These are phyloP conservation scores for Serranochromis macrocephalus DNA, from an alignment of 2,113 vertebrate genomes.

Conservation along the genomic window DNA sequence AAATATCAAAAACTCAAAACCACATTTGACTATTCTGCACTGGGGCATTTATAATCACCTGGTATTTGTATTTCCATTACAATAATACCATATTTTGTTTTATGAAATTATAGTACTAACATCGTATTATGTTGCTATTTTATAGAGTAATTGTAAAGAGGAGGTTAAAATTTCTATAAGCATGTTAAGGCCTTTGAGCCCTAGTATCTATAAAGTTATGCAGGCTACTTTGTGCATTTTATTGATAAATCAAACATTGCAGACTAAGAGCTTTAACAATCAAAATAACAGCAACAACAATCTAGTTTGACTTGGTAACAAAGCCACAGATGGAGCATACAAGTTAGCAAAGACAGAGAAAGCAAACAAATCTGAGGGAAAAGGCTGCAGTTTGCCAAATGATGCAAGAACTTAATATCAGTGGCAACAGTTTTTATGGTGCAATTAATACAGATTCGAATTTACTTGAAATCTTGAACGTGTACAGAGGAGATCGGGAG, in stretches of 20 bases:
- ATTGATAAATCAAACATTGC: not conserved
- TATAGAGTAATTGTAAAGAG: not conserved
- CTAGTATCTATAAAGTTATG: not conserved
- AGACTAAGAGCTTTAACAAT: not conserved
- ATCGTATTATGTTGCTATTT: not conserved
- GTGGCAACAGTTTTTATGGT: not conserved
- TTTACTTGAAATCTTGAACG: not conserved
- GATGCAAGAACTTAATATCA: not conserved
- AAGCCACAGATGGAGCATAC: not conserved
- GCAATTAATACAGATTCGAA: not conserved
- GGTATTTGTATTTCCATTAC: not conserved
- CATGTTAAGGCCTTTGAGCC: not conserved
- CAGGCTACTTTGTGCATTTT: not conserved
- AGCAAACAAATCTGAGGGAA: not conserved
- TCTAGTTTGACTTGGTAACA: rapidly evolving
- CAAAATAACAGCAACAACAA: not conserved
- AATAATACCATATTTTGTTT: not conserved
- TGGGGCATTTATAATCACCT: not conserved
- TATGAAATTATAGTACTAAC: not conserved
- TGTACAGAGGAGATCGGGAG: not conserved
- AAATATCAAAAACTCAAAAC: not conserved
- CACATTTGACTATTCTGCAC: not conserved
- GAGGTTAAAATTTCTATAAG: not conserved
- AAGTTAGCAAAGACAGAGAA: not conserved
- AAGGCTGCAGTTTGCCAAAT: not conserved